Conservation (phyloP, 1,140 invertebrate species). For the Pseudachorutes palmiensis region DNA sequence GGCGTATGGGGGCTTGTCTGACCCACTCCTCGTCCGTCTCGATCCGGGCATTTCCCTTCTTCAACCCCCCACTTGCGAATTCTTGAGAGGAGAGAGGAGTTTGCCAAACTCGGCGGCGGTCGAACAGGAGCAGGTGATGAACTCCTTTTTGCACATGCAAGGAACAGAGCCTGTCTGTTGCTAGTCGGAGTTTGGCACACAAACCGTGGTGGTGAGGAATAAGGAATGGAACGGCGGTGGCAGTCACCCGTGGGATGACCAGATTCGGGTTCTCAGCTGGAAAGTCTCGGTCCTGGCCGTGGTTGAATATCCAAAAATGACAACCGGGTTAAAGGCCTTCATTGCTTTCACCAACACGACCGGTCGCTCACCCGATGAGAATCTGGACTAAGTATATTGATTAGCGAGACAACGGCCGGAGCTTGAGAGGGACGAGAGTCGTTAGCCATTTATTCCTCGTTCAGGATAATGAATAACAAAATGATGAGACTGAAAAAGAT, state of each 20-base stretch:
- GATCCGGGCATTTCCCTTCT: slow-evolving; percentile 3
- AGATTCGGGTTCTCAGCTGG: not conserved
- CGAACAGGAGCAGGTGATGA: not conserved
- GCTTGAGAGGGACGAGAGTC: not conserved
- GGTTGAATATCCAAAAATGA: too few relatives aligned
- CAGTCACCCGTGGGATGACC: not conserved
- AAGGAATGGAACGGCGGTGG: not conserved
- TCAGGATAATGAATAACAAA: slow-evolving; percentile 8
- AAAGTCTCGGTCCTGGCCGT: not conserved
- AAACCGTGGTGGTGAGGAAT: not conserved
- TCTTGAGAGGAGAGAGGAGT: not conserved
- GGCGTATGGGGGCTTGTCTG: slow-evolving; percentile 1
- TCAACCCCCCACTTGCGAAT: not conserved
- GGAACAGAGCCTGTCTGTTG: not conserved
- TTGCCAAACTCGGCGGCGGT: not conserved
- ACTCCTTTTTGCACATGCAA: not conserved
- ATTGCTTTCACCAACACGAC: too few relatives aligned
- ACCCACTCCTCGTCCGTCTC: not conserved
- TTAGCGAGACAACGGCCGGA: not conserved
- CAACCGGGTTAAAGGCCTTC: too few relatives aligned
- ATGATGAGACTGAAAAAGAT: not conserved
- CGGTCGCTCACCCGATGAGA: too few relatives aligned
- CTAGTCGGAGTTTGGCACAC: too few relatives aligned
- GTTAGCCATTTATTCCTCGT: slow-evolving; percentile 7
- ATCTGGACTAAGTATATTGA: not conserved